Conservation (phyloP, 2,888 invertebrate species). For the Apodemia duryi region DNA sequence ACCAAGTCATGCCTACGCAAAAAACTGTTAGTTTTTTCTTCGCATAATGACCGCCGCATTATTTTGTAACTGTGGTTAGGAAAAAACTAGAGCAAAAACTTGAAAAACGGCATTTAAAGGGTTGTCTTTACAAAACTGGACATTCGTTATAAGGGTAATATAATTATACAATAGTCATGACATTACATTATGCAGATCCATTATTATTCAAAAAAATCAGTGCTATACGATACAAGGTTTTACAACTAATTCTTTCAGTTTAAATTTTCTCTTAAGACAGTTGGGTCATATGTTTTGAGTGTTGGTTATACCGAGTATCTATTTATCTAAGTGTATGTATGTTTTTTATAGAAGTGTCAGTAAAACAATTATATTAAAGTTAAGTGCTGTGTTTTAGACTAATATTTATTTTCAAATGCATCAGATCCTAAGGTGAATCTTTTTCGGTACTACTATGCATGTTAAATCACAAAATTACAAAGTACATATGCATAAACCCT, state of each 20-base stretch:
- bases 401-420: too few species aligned
- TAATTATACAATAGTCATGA: slow-evolving; percentile 58
- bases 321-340: not conserved
- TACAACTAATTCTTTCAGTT: slow-evolving; percentile 55
- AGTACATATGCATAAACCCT: too few species aligned
- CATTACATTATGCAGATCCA: slow-evolving; percentile 58
- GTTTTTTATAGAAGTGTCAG: too few species aligned
- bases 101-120: slow-evolving; percentile 58
- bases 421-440: too few species aligned
- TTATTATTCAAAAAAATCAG: slow-evolving; percentile 52
- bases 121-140: slow-evolving; percentile 49
- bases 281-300: not conserved
- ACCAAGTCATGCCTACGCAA: not conserved
- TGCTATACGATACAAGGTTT: slow-evolving; percentile 35
- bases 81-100: slow-evolving; percentile 72
- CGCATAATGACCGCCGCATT: slow-evolving; percentile 50
- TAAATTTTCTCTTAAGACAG: slow-evolving; percentile 37
- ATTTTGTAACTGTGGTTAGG: slow-evolving; percentile 66
- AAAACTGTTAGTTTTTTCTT: not conserved
- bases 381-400: too few species aligned
- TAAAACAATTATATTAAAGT: too few species aligned
- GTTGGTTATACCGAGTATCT: not conserved
- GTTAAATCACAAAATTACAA: too few species aligned
- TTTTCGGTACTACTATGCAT: too few species aligned
- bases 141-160: slow-evolving; percentile 62